Conservation (phyloP, 2,888 invertebrate genomes). For the Caenorhabditis afra region DNA sequence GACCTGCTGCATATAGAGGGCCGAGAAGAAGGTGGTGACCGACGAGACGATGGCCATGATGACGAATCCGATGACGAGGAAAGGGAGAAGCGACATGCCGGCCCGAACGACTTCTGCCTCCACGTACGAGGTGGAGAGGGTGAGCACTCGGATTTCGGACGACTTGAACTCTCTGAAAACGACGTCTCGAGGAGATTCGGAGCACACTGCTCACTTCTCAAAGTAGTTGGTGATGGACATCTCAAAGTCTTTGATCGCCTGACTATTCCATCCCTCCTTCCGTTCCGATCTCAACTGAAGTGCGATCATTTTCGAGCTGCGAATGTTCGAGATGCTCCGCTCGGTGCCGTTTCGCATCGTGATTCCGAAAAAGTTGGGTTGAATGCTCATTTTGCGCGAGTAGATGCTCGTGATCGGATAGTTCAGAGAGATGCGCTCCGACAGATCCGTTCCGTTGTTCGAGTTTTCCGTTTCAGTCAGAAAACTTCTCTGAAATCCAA, state of each 20-base stretch:
- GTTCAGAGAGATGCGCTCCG: constrained; percentile 67
- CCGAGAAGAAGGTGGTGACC: constrained; percentile 72
- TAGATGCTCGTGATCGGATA: constrained; percentile 76
- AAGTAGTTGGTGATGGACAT: constrained; percentile 75
- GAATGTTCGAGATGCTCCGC: constrained; percentile 62
- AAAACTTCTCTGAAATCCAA: constrained; percentile 49
- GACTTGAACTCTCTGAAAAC: constrained; percentile 71
- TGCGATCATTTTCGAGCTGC: constrained; percentile 68
- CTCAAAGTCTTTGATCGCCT: constrained; percentile 75
- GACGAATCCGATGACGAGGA: constrained; percentile 73
- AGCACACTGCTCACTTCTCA: constrained; percentile 63
- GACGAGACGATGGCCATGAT: constrained; percentile 75
- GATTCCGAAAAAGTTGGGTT: constrained; percentile 78
- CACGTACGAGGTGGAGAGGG: constrained; percentile 75
- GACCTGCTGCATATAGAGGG: constrained; percentile 74
- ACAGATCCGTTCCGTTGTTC: constrained; percentile 37
- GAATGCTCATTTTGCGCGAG: constrained; percentile 73
- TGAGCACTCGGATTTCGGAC: constrained; percentile 69
- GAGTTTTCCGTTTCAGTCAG: constrained; percentile 42
- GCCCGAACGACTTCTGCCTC: constrained; percentile 76
- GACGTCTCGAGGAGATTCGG: not conserved
- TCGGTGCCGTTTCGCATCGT: constrained; percentile 57
- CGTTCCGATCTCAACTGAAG: constrained; percentile 75
- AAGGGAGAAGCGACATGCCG: constrained; percentile 73
- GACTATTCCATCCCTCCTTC: constrained; percentile 73